Percentiles rank a stretch among this genome's conserved stretches.
Conservation (phyloP, 1,140 invertebrate species). For the Berghia stephanieae region DNA sequence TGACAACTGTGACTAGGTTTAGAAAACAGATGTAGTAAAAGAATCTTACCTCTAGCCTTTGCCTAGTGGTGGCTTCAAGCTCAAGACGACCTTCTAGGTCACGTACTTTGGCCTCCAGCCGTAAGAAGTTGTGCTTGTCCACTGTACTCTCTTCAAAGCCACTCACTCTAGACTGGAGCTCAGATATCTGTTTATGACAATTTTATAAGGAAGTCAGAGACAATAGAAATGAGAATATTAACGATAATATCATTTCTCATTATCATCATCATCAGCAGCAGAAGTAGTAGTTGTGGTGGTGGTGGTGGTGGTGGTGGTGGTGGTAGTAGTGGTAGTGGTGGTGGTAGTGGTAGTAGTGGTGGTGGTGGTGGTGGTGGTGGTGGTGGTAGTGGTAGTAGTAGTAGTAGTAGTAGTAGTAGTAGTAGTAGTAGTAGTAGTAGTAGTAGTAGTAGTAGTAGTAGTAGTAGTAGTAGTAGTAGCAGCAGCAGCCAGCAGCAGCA, state of each 20-base stretch:
- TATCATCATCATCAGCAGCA: background rate
- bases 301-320: no score
- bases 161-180: constrained; percentile 80
- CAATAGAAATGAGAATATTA: background rate
- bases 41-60: constrained; percentile 75
- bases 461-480: no score
- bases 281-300: background rate
- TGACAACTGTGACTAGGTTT: background rate
- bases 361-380: no score
- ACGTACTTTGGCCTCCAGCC: constrained; percentile 81
- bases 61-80: constrained; percentile 84
- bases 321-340: no score
- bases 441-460: no score
- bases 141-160: constrained; percentile 82
- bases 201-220: no score
- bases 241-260: background rate
- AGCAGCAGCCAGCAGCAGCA: no score
- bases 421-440: no score
- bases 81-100: constrained; percentile 91
- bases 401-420: no score
- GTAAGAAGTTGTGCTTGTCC: constrained; percentile 76
- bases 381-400: no score
- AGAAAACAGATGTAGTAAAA: background rate
- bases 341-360: no score
- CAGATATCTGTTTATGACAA: constrained; percentile 76